These are phyloP conservation scores for Rhodeus uyekii DNA, from an alignment of 2,797 vertebrate species.

Conservation along the genomic window DNA sequence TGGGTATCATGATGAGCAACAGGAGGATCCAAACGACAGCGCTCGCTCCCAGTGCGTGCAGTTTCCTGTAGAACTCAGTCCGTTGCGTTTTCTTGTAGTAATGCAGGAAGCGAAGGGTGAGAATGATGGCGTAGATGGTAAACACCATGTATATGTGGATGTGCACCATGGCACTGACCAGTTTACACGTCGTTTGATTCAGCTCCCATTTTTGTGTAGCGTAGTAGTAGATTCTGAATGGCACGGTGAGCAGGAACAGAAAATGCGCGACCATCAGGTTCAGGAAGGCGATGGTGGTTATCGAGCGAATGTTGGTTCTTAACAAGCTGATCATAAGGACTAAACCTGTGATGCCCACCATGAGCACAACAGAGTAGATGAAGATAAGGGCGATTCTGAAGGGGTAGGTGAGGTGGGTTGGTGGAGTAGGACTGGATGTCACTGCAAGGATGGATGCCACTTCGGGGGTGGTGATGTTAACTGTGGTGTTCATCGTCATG, in stretches of 20 bases:
- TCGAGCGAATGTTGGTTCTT: constrained; percentile 80
- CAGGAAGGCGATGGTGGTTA: constrained; percentile 82
- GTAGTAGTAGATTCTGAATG: constrained; percentile 88
- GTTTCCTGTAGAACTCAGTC: constrained; percentile 75
- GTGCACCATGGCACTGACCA: constrained; percentile 87
- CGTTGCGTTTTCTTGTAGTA: constrained; percentile 79
- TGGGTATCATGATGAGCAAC: constrained; percentile 65
- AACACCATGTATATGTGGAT: constrained; percentile 93
- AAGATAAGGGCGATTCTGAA: constrained; percentile 58
- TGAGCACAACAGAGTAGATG: constrained; percentile 76
- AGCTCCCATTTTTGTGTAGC: constrained; percentile 67
- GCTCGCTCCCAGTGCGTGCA: constrained; percentile 77
- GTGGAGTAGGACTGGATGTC: rapidly evolving
- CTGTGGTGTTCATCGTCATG: not conserved
- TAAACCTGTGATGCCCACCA: constrained; percentile 76
- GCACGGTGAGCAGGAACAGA: constrained; percentile 86
- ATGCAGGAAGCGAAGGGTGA: constrained; percentile 77
- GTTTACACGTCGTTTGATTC: constrained; percentile 68
- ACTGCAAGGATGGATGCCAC: rapidly evolving
- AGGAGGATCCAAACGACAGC: constrained; percentile 76
- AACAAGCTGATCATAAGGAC: constrained; percentile 76
- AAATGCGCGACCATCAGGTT: constrained; percentile 88
- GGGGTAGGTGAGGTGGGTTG: rapidly evolving
- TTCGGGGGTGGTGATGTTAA: not conserved
- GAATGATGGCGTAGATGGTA: constrained; percentile 83